Evolutionary conservation across 2,797 vertebrate species (phyloP).

Genomic region (Zalophus californianus): DNA sequence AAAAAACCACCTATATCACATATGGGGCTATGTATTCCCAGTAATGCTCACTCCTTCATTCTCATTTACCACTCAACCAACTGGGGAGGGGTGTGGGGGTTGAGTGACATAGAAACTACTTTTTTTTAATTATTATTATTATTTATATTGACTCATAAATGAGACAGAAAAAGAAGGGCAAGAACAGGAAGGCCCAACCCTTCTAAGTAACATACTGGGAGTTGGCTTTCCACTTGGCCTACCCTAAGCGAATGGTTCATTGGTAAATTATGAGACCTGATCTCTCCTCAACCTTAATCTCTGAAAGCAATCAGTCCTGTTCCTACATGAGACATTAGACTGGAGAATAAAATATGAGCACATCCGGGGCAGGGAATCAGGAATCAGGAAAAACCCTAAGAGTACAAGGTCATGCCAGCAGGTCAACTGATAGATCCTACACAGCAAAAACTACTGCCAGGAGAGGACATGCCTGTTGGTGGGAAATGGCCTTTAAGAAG

Average conservation of each 20-base stretch:
- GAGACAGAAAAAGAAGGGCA: slow-evolving; percentile 52
- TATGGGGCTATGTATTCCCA: neutral
- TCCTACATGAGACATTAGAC: slow-evolving; percentile 39
- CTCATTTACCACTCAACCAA: neutral
- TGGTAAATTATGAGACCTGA: slow-evolving; percentile 63
- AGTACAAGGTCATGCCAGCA: slow-evolving; percentile 33
- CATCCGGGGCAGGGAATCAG: slow-evolving; percentile 35
- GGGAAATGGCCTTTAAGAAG: slow-evolving; percentile 36
- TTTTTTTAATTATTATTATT: neutral
- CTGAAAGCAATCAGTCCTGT: slow-evolving; percentile 61
- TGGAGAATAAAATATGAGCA: slow-evolving; percentile 61
- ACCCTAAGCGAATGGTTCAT: slow-evolving; percentile 59
- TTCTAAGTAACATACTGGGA: slow-evolving; percentile 65
- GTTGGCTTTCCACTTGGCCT: slow-evolving; percentile 69
- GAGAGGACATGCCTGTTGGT: neutral
- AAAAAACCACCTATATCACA: neutral
- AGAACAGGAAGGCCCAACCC: slow-evolving; percentile 47
- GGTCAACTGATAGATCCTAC: neutral
- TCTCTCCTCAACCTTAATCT: slow-evolving; percentile 65
- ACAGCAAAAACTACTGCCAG: neutral
- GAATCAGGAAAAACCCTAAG: slow-evolving; percentile 58
- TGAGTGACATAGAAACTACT: slow-evolving; percentile 39
- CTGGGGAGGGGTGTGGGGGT: neutral
- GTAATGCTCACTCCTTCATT: neutral
- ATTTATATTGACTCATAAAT: slow-evolving; percentile 77